phyloP scores from a whole-genome alignment of 2,113 vertebrate genomes.

The Lagopus muta region DNA sequence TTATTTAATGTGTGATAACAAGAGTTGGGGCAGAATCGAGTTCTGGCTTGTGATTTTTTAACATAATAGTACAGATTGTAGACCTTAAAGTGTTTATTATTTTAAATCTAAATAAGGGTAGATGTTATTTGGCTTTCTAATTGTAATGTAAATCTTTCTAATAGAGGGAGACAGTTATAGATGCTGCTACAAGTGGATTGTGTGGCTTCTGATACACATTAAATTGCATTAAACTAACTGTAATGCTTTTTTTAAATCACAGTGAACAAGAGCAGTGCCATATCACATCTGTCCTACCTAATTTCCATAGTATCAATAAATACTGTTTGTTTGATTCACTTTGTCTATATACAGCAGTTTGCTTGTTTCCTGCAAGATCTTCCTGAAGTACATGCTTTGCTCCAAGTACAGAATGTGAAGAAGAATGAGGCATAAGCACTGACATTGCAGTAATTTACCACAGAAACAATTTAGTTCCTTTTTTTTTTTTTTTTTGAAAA shows the following conservation, averaged over 20 bases:
- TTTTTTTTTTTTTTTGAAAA: neutral
- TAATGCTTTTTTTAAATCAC: neutral
- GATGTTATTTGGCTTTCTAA: neutral
- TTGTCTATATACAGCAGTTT: neutral
- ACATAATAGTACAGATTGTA: neutral
- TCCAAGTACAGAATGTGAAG: neutral
- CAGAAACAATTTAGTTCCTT: neutral
- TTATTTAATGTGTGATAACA: neutral
- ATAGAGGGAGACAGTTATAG: neutral
- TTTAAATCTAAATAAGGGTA: neutral
- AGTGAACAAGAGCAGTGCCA: fast-evolving
- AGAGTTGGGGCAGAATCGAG: neutral
- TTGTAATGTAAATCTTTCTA: neutral
- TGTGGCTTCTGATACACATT: neutral
- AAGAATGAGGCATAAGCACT: neutral
- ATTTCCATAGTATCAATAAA: neutral
- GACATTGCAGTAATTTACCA: neutral
- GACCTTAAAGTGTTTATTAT: neutral
- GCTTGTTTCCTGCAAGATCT: neutral
- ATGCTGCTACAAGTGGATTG: neutral
- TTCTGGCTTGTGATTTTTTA: neutral
- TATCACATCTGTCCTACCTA: neutral
- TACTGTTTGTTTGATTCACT: neutral
- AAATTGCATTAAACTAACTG: neutral
- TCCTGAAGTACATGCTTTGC: neutral